Conservation (phyloP, 2,888 invertebrate genomes). For the Steinernema hermaphroditum region DNA sequence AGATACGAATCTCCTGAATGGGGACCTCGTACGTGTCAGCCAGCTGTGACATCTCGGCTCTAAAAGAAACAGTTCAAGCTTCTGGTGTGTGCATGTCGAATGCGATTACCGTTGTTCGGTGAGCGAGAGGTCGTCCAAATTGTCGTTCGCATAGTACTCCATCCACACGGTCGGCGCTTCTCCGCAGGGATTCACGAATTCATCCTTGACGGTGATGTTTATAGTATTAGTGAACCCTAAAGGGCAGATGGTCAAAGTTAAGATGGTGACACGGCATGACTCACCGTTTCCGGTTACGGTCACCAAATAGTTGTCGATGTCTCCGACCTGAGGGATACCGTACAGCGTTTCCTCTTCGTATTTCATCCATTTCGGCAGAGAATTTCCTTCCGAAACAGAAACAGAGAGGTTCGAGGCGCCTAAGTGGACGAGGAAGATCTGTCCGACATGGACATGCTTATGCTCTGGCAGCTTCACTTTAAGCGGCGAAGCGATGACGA, state of each 20-base stretch:
- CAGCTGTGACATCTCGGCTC: neutral
- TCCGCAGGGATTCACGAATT: slow-evolving; percentile 43
- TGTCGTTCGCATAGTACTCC: slow-evolving; percentile 33
- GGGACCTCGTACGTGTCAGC: neutral
- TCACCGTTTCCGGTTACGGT: slow-evolving; percentile 13
- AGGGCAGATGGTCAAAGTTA: neutral
- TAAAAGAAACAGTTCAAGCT: neutral
- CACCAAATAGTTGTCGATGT: slow-evolving; percentile 71
- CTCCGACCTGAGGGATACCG: slow-evolving; percentile 55
- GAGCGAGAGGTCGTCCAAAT: neutral
- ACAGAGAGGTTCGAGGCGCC: slow-evolving; percentile 9
- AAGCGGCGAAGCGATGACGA: neutral
- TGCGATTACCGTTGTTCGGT: slow-evolving; percentile 1
- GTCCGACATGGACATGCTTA: neutral
- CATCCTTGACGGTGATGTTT: slow-evolving; percentile 42
- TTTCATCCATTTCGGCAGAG: slow-evolving; percentile 67
- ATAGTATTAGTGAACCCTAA: neutral
- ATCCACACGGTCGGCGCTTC: slow-evolving; percentile 47
- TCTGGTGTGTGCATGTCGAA: neutral
- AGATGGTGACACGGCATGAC: neutral
- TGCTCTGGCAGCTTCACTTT: slow-evolving; percentile 1
- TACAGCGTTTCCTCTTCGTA: slow-evolving; percentile 38
- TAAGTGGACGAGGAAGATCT: neutral
- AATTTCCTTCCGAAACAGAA: slow-evolving; percentile 6
- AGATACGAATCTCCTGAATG: slow-evolving; percentile 2